Evolutionary conservation across 1,140 invertebrate genomes (phyloP).

Genomic region (Temnothorax curvispinosus): DNA sequence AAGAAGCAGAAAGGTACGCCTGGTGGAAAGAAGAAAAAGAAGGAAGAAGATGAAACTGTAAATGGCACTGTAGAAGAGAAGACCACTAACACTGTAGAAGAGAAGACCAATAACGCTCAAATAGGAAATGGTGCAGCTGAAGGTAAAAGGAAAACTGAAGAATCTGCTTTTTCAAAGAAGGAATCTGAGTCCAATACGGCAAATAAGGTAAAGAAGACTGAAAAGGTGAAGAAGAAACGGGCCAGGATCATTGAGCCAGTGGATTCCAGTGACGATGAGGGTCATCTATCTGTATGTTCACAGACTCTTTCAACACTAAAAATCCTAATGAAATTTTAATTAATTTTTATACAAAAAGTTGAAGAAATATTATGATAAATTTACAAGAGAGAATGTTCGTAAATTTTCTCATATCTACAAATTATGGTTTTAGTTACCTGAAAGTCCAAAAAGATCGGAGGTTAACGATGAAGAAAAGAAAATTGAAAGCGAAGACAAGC

Average conservation of each 20-base stretch:
- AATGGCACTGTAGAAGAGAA: background rate
- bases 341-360: conserved; percentile 26
- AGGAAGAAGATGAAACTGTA: conserved; percentile 22
- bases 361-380: background rate
- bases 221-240: conserved; percentile 40
- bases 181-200: conserved; percentile 21
- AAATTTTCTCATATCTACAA: background rate
- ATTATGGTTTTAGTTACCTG: conserved; percentile 60
- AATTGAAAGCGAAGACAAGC: conserved; percentile 37
- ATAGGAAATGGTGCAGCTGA: background rate
- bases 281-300: conserved; percentile 72
- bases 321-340: no score
- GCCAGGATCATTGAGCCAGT: conserved; percentile 70
- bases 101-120: background rate
- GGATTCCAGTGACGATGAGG: conserved; percentile 79
- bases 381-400: background rate
- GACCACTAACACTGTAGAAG: background rate
- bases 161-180: background rate
- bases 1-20: conserved; percentile 45
- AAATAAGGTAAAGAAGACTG: background rate
- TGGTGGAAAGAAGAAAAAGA: conserved; percentile 41
- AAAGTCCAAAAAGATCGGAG: conserved; percentile 52
- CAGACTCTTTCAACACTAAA: no score
- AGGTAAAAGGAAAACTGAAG: background rate
- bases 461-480: conserved; percentile 11